Evolutionary conservation across 2,888 invertebrate species (phyloP).

Genomic region (Didymodactylos carnosus): DNA sequence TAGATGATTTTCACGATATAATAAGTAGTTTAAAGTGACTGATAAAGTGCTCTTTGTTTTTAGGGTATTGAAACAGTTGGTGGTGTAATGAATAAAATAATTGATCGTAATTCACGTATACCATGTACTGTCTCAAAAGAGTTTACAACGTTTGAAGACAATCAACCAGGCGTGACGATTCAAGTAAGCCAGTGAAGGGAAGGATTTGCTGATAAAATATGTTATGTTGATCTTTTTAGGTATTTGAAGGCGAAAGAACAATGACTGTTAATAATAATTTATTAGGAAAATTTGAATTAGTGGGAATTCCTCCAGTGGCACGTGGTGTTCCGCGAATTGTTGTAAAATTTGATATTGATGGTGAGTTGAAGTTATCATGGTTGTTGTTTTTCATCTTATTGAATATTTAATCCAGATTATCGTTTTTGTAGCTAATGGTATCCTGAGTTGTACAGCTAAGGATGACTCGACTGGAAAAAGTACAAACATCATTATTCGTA

Average conservation of each 20-base stretch:
- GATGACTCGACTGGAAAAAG: conserved; percentile 9
- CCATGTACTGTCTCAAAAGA: conserved; percentile 15
- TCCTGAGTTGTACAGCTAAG: conserved; percentile 5
- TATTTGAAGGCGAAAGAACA: conserved; percentile 2
- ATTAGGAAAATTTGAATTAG: conserved; percentile 12
- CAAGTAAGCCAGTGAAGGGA: neutral
- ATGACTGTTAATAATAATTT: conserved; percentile 12
- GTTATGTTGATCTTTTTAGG: neutral
- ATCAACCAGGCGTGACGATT: conserved; percentile 14
- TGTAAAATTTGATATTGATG: neutral
- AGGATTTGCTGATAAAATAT: neutral
- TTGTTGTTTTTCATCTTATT: too few species aligned
- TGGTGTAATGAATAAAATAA: conserved; percentile 15
- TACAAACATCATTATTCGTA: conserved; percentile 7
- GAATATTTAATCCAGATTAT: too few species aligned
- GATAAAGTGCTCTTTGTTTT: too few species aligned
- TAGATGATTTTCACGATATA: too few species aligned
- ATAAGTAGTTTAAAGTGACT: too few species aligned
- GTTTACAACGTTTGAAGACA: conserved; percentile 16
- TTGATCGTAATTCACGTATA: conserved; percentile 16
- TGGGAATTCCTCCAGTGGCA: conserved; percentile 11
- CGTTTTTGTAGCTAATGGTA: conserved; percentile 14
- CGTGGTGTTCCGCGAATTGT: neutral
- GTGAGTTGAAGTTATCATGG: too few species aligned
- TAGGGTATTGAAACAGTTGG: conserved; percentile 16